Evolutionary conservation across 2,113 vertebrate species (phyloP).

Genomic region (Sclerurus mexicanus): DNA sequence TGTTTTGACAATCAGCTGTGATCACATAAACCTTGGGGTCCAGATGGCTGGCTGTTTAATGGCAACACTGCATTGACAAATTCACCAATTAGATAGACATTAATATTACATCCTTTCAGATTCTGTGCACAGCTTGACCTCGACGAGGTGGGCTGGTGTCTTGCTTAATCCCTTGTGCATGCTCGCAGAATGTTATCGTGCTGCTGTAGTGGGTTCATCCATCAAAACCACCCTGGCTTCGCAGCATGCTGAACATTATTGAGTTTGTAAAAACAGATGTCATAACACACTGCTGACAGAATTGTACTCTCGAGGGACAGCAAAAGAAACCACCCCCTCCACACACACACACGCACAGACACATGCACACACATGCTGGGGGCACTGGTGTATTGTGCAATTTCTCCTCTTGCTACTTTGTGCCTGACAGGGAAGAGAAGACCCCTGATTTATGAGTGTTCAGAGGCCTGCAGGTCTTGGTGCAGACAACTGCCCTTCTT

Average conservation of each 20-base stretch:
- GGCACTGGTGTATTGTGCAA: neutral
- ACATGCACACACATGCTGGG: neutral
- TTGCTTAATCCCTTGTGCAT: slow-evolving; percentile 60
- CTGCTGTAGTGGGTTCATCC: slow-evolving; percentile 64
- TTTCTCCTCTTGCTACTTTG: neutral
- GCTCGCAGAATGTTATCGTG: slow-evolving; percentile 41
- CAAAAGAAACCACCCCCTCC: neutral
- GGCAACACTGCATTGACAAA: slow-evolving; percentile 64
- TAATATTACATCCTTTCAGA: slow-evolving; percentile 73
- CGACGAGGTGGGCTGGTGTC: slow-evolving; percentile 45
- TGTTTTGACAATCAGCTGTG: slow-evolving; percentile 60
- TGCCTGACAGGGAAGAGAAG: neutral
- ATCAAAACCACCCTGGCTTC: slow-evolving; percentile 48
- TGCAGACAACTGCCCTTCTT: neutral
- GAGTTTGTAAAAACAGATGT: slow-evolving; percentile 67
- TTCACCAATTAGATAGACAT: slow-evolving; percentile 71
- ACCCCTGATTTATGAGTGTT: neutral
- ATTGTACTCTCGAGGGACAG: neutral
- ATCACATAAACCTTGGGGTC: slow-evolving; percentile 63
- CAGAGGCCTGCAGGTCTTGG: neutral
- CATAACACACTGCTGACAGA: slow-evolving; percentile 25
- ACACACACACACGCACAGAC: accelerated
- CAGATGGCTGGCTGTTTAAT: slow-evolving; percentile 65
- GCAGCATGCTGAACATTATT: slow-evolving; percentile 53
- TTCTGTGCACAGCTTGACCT: slow-evolving; percentile 64